Base-by-base conservation (phyloP, 2,113 vertebrate genomes). In the Paedocypris sp. region DNA sequence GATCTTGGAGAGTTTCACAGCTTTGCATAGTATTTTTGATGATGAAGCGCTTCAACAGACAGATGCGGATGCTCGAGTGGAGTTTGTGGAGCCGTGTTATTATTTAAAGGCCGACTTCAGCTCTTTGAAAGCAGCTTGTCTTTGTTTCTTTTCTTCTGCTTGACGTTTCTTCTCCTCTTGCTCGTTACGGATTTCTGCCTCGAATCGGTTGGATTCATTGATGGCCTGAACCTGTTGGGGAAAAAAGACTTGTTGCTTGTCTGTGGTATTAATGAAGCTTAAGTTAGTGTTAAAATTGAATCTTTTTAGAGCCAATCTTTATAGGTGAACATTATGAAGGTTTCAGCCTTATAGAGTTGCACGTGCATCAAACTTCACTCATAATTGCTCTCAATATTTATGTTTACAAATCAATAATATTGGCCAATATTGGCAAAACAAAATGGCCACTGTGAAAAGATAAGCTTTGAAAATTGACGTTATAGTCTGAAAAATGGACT, bases 161-260 rank as follows among this genome's bases (percentile, higher is more conserved):
- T 97, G 86, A 67, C 88, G 88, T 80, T 90, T 96, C 80, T 91
- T 89, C 48, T 81, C 88, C 69, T 97, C 93, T 73, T 97, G 91
- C 76, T 97, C 94, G 0, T 92, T 86, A 31, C 88, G 92, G 80
- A 98, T 97, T 83, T 97, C 94, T 2, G 90, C 85, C 74, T 98
- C 93, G 0, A 98, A 97, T 23, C 85, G 87, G 73, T 80, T 96
- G 38, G 87, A 78, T 1, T 88, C 88, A 0, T 74, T 91, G 77
- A 98, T 92, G 48, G 91, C 93, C 25, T 91, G 87, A 1, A 89
- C 90, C 93, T 97, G 80, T 0, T 0, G 6, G 6, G 66, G 39
- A 49, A 20, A 49, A 58, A n/a, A 6, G 5, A 3, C 1, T 9
- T 31, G 2, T 8, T 33, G 4, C 3, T 15, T 13, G 7, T 38